These are phyloP conservation scores for Pyrocephalus nanus DNA, from an alignment of 2,797 vertebrate species.

Conservation along the genomic window DNA sequence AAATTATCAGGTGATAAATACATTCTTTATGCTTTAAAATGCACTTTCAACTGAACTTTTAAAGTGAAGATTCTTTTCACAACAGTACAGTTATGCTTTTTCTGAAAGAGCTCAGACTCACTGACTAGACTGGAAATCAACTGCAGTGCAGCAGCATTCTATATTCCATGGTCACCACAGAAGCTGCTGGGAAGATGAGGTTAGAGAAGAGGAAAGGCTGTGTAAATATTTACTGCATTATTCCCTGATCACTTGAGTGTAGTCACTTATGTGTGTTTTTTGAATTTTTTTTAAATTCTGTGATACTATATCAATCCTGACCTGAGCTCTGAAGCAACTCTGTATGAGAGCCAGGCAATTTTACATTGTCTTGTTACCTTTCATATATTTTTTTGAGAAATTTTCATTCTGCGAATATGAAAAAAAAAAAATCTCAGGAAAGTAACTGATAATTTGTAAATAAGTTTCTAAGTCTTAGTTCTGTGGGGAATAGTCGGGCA, in stretches of 20 bases:
- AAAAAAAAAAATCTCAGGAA: neutral
- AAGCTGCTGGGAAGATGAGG: neutral
- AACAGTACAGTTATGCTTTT: neutral
- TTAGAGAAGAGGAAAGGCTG: neutral
- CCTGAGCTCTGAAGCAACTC: neutral
- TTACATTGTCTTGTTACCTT: neutral
- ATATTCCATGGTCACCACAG: neutral
- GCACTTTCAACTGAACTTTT: neutral
- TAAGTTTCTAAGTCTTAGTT: neutral
- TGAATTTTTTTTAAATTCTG: neutral
- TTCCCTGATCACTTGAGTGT: neutral
- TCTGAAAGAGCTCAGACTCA: neutral
- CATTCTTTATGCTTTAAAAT: neutral
- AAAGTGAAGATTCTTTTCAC: neutral
- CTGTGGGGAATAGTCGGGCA: neutral
- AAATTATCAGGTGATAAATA: neutral
- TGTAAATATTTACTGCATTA: neutral
- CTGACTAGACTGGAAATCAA: constrained; percentile 35
- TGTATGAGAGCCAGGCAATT: neutral
- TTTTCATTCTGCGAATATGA: neutral
- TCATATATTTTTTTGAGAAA: neutral
- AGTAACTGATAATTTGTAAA: neutral
- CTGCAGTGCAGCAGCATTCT: neutral
- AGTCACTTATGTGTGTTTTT: neutral
- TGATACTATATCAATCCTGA: neutral